Evolutionary conservation across 2,888 invertebrate genomes (phyloP), one percentile per base, ranked within the genome.

Genomic region (Platynereis dumerilii): DNA sequence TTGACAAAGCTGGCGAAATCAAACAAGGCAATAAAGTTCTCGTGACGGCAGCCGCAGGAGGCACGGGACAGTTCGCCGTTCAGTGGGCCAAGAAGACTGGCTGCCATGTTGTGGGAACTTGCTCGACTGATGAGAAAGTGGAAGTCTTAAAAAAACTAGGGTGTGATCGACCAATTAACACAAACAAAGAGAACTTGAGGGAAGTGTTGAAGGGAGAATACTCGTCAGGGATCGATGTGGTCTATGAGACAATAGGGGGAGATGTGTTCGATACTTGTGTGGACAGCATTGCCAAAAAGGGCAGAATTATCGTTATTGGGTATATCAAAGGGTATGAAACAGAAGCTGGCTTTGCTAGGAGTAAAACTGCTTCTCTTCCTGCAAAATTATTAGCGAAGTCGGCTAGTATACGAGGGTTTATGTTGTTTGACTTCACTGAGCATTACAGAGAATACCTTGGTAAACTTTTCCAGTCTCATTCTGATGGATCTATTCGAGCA

Each of bases 231-330:
- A 67, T 82, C 7, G 79, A 82, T 73, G 78, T 82, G 39, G 76
- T 81, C 5, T 82, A 80, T 67, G 82, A 82, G 66, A 76, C 78
- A 3, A 70, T 82, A 29, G 82, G 82, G 26, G 81, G 80, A 7
- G 78, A 79, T 12, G 75, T 78, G 65, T 80, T 81, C 71, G 79
- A 80, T 59, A 74, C 71, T 5, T 77, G 78, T 70, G 67, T 82
- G 0, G 75, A 78, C 52, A 76, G 74, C 78, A 78, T 84, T 12
- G 80, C 80, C 2, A 28, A 68, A 7, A 74, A 74, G 45, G 84
- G 84, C n/a, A 71, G 83, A n/a, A 70, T 84, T 28, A 73, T 83
- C 22, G 72, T 82, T 10, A 80, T 83, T 63, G 84, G 84, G 5
- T 76, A 72, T 53, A 83, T 83, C 22, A 71, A 78, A 39, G 77